Base-by-base conservation (phyloP, 2,888 invertebrate genomes). In the Gymnocheta viridis region DNA sequence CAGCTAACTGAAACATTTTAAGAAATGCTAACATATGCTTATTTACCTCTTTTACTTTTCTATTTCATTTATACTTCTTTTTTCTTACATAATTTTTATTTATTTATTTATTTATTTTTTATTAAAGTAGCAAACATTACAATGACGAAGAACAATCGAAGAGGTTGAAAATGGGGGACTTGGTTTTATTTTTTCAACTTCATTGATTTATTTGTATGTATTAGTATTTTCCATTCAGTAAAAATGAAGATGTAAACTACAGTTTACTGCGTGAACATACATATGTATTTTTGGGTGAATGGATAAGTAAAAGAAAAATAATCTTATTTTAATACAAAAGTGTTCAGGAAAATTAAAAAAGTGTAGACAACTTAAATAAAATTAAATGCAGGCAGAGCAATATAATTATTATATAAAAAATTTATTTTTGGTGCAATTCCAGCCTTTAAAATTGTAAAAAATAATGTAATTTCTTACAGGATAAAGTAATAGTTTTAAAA, bases 1-100 rank as follows among this genome's bases (percentile, higher is more conserved):
- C 87, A 91, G 90, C 90, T 91, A 91, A 89, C 91, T 91, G 91
- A 90, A 91, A 90, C 89, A 90, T 89, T 91, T 90, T 86, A 56
- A 86, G 87, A 89, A 89, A 88, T 89, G 87, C 87, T 85, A 88
- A 86, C 87, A 87, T 88, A 87, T 88, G 88, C 86, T 87, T 85
- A 78, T 54, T 87, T 85, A 78, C 49, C 17, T 47, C 7, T 17
- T 1, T 19, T 51, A 6, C 38, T 35, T 7, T 38, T 38, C 27
- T 38, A 27, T 62, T 69, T 69, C 54, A 24, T 60, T n/a, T 62
- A 35, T 67, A 44, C 51, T 29, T n/a, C 27, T 24, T n/a, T n/a
- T n/a, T n/a, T n/a, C n/a, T n/a, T n/a, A n/a, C n/a, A n/a, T n/a
- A n/a, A n/a, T n/a, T n/a, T n/a, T n/a, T n/a, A n/a, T n/a, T n/a